Evolutionary conservation across 2,888 invertebrate genomes (phyloP).

Genomic region (Drosophila nigritarsus): DNA sequence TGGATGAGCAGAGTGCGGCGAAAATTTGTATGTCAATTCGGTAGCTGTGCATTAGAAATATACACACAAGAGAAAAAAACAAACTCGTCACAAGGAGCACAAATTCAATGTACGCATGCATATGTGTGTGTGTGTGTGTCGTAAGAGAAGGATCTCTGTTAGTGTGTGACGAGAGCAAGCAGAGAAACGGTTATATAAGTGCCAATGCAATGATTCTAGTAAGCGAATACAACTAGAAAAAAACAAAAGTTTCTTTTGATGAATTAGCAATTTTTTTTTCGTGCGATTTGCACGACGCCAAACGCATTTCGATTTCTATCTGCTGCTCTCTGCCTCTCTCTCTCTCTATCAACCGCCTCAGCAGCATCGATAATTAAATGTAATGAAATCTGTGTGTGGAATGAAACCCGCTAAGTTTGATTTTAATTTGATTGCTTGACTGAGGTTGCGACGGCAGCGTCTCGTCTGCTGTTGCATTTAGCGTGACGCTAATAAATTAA

Average conservation of each 20-base stretch:
- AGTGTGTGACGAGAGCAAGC: slow-evolving; percentile 7
- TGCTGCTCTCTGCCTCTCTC: not conserved
- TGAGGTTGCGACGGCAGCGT: slow-evolving; percentile 24
- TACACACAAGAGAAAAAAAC: slow-evolving; percentile 28
- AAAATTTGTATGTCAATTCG: not conserved
- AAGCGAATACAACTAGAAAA: slow-evolving; percentile 2
- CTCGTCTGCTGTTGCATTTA: slow-evolving; percentile 64
- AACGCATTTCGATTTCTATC: slow-evolving; percentile 15
- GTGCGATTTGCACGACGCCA: slow-evolving; percentile 31
- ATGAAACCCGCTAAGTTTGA: slow-evolving; percentile 75
- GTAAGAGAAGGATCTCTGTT: slow-evolving; percentile 46
- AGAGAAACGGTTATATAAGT: slow-evolving; percentile 46
- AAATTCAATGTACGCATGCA: not conserved
- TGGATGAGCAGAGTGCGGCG: not conserved
- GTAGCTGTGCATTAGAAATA: slow-evolving; percentile 8
- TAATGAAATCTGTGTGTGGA: slow-evolving; percentile 68
- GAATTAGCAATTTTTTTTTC: slow-evolving; percentile 44
- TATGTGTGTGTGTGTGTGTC: slow-evolving; percentile 4
- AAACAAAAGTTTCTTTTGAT: slow-evolving; percentile 30
- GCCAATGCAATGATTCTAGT: slow-evolving; percentile 35
- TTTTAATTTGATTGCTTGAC: slow-evolving; percentile 69
- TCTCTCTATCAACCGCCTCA: slow-evolving; percentile 2
- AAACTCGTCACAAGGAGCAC: not conserved
- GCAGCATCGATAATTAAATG: slow-evolving; percentile 52
- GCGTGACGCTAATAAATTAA: slow-evolving; percentile 76